Percentiles rank a stretch among this genome's conserved stretches.
Conservation (phyloP, 1,140 invertebrate genomes). For the Zaprionus lachaisei region DNA sequence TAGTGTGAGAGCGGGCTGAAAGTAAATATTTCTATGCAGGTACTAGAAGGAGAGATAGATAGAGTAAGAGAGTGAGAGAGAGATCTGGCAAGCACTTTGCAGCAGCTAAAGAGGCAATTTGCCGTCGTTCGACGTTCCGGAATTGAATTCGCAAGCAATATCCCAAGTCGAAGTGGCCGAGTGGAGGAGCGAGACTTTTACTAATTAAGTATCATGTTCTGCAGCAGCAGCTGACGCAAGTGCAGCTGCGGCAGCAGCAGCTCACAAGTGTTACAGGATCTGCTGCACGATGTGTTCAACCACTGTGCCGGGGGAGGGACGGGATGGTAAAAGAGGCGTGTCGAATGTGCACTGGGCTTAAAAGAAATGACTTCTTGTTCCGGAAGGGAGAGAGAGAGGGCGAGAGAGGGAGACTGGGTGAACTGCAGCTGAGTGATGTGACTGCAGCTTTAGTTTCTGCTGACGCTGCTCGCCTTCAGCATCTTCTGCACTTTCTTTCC, state of each 20-base stretch:
- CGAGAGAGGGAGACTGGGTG: neutral
- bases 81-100: neutral
- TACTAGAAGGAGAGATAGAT: neutral
- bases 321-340: neutral
- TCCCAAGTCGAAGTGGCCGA: neutral
- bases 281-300: neutral
- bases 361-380: constrained; percentile 81
- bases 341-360: constrained; percentile 55
- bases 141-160: constrained; percentile 12
- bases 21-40: constrained; percentile 3
- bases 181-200: constrained; percentile 1
- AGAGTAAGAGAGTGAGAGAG: neutral
- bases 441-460: constrained; percentile 13
- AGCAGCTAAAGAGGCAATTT: constrained; percentile 2
- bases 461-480: constrained; percentile 1
- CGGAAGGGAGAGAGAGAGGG: constrained; percentile 23
- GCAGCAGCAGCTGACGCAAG: neutral
- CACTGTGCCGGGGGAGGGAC: constrained; percentile 14
- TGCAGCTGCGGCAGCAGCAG: neutral
- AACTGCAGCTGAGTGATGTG: constrained; percentile 25
- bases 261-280: neutral
- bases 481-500: constrained; percentile 8
- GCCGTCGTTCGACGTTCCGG: constrained; percentile 2
- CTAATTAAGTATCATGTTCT: constrained; percentile 34
- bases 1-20: neutral